Evolutionary conservation across 2,113 vertebrate genomes (phyloP).

Genomic region (Leptobrachium leishanense): DNA sequence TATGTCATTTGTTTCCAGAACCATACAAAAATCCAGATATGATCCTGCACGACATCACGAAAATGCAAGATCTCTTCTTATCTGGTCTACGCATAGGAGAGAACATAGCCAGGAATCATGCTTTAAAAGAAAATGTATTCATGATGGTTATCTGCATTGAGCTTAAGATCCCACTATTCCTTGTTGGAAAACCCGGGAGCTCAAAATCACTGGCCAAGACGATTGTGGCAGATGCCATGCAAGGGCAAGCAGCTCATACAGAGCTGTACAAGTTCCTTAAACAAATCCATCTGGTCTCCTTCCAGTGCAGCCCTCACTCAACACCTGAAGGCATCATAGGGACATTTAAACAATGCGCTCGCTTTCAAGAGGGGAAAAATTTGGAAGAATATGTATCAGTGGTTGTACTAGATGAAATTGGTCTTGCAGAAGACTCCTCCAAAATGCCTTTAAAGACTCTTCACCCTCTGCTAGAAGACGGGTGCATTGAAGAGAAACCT

Average conservation of each 20-base stretch:
- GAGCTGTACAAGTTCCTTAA: slow-evolving; percentile 85
- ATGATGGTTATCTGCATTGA: slow-evolving; percentile 98
- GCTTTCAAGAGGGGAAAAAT: slow-evolving; percentile 94
- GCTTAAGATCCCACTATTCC: slow-evolving; percentile 89
- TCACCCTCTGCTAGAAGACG: slow-evolving; percentile 91
- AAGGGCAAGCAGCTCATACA: slow-evolving; percentile 84
- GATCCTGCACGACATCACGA: slow-evolving; percentile 79
- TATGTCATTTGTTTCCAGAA: slow-evolving; percentile 68
- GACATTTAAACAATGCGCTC: slow-evolving; percentile 93
- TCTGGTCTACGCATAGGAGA: slow-evolving; percentile 73
- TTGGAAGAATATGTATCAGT: slow-evolving; percentile 87
- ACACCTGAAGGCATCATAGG: slow-evolving; percentile 94
- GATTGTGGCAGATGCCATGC: slow-evolving; percentile 92
- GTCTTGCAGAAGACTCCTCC: slow-evolving; percentile 92
- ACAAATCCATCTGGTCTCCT: slow-evolving; percentile 91
- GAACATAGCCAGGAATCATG: slow-evolving; percentile 87
- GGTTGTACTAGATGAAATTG: slow-evolving; percentile 95
- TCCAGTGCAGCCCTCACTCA: slow-evolving; percentile 96
- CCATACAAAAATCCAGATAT: slow-evolving; percentile 59
- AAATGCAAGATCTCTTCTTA: slow-evolving; percentile 84
- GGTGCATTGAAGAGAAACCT: slow-evolving; percentile 89
- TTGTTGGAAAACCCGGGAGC: slow-evolving; percentile 95
- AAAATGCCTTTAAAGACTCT: slow-evolving; percentile 95
- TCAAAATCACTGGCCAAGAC: slow-evolving; percentile 97
- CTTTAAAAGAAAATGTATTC: slow-evolving; percentile 93